These are phyloP conservation scores for Daboia siamensis DNA, from an alignment of 2,113 vertebrate genomes.

Conservation along the genomic window DNA sequence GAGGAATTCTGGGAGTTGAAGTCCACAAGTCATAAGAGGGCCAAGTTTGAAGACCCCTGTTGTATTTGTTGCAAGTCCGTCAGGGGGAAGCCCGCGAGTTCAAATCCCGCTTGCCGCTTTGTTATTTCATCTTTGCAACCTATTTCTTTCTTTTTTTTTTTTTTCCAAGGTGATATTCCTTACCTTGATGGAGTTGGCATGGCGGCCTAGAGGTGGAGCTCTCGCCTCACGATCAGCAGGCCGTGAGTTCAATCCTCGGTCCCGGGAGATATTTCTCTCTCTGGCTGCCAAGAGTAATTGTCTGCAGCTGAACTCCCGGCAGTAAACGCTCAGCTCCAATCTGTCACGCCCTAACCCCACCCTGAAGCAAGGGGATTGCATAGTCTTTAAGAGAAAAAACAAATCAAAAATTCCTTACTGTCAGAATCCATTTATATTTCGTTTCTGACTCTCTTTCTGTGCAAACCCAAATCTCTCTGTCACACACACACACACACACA, in stretches of 20 bases:
- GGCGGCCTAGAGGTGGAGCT: no score
- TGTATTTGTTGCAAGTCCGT: not conserved
- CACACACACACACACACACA: no score
- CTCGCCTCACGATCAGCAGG: not conserved
- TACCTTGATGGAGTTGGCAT: not conserved
- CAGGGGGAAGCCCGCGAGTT: not conserved
- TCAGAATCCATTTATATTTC: no score
- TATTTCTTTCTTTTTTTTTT: not conserved
- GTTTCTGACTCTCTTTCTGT: no score
- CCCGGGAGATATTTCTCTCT: not conserved
- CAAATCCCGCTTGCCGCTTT: not conserved
- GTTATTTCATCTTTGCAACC: not conserved
- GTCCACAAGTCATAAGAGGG: no score
- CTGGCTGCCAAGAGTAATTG: not conserved
- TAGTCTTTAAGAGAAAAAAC: not conserved
- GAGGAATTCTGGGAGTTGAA: no score
- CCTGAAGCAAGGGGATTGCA: not conserved
- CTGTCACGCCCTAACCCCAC: not conserved
- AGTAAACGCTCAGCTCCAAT: not conserved
- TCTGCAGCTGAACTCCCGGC: not conserved
- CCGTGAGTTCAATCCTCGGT: not conserved
- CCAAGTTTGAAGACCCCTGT: no score
- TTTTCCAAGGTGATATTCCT: not conserved
- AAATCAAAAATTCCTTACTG: not conserved
- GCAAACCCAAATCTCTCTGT: no score